phyloP scores from a whole-genome alignment of 2,797 vertebrate species.

The Lemur catta region DNA sequence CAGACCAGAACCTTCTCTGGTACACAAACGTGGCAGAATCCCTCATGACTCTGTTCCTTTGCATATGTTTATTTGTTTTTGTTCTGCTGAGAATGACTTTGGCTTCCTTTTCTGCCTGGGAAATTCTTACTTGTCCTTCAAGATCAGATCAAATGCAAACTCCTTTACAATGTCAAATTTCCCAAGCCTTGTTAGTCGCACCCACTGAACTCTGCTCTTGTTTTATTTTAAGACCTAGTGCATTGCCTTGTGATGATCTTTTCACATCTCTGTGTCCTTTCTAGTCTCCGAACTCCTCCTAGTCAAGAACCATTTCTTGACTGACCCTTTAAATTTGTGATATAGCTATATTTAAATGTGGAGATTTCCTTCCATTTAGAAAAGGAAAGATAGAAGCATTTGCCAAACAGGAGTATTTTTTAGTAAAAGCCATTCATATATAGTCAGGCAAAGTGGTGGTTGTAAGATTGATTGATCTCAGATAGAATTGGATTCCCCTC shows the following conservation, averaged over 20 bases:
- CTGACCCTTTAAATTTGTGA: constrained; percentile 1
- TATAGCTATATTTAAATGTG: neutral
- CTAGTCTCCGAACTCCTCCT: neutral
- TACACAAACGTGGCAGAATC: neutral
- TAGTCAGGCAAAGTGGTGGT: neutral
- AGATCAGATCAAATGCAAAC: constrained; percentile 15
- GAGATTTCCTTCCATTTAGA: constrained; percentile 17
- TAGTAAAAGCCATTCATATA: neutral
- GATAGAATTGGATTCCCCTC: constrained; percentile 3
- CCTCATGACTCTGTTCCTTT: neutral
- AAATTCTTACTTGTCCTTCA: constrained; percentile 11
- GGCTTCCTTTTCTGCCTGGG: neutral
- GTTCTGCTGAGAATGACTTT: neutral
- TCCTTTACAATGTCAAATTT: neutral
- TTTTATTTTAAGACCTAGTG: neutral
- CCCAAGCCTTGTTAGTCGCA: neutral
- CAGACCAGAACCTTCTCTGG: neutral
- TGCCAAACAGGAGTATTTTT: constrained; percentile 14
- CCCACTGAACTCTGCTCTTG: constrained; percentile 29
- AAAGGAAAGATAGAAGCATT: constrained; percentile 29
- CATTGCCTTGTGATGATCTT: neutral
- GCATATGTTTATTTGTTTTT: neutral
- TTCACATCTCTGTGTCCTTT: neutral
- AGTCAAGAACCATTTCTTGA: constrained; percentile 13
- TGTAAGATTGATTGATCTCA: neutral